These are phyloP conservation scores for Dasypus novemcinctus DNA, from an alignment of 2,113 vertebrate genomes.

Conservation along the genomic window DNA sequence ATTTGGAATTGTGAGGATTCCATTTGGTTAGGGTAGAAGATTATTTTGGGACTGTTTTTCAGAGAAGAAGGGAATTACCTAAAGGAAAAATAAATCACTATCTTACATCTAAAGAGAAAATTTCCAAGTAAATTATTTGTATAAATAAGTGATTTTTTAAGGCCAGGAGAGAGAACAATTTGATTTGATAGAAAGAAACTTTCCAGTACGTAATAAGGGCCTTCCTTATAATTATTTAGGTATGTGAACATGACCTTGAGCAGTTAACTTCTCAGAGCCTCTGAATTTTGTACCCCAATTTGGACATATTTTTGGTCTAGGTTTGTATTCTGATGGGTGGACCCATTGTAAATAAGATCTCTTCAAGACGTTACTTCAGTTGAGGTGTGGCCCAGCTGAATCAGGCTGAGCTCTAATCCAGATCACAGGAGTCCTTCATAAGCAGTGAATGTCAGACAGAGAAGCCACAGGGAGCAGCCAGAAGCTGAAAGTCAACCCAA, in stretches of 20 bases:
- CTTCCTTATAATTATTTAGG: background rate
- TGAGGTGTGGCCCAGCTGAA: no score
- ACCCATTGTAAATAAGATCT: no score
- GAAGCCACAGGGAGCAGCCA: no score
- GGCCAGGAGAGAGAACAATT: background rate
- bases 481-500: no score
- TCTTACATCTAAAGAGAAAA: background rate
- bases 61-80: background rate
- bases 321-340: no score
- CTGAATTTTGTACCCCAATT: no score
- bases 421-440: no score
- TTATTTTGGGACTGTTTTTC: background rate
- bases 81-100: background rate
- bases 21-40: background rate
- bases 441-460: no score
- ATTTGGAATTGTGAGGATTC: background rate
- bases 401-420: no score
- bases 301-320: no score
- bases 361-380: no score
- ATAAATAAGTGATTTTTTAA: background rate
- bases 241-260: background rate
- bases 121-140: background rate
- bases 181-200: background rate
- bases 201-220: background rate
- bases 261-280: background rate